phyloP scores from a whole-genome alignment of 2,888 invertebrate genomes.

The Prosapia bicincta region DNA sequence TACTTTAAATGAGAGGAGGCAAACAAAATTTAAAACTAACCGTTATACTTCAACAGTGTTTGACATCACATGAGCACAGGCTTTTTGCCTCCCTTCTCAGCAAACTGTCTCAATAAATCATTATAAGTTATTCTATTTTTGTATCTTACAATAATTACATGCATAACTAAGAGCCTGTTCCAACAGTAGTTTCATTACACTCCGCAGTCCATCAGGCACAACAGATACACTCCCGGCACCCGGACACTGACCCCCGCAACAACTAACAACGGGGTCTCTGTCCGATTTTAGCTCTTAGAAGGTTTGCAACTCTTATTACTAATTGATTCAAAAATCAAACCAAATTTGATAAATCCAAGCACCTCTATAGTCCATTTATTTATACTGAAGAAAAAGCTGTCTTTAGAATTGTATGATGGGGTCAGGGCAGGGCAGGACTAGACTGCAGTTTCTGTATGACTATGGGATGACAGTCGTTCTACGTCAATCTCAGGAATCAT shows the following conservation, averaged over 20 bases:
- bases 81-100: conserved; percentile 26
- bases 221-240: conserved; percentile 18
- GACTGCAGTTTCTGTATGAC: conserved; percentile 93
- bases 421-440: conserved; percentile 48
- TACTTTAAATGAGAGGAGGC: conserved; percentile 30
- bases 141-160: conserved; percentile 39
- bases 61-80: conserved; percentile 28
- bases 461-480: conserved; percentile 87
- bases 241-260: conserved; percentile 35
- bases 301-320: neutral
- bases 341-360: conserved; percentile 2
- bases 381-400: conserved; percentile 9
- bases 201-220: conserved; percentile 9
- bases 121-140: conserved; percentile 29
- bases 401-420: conserved; percentile 7
- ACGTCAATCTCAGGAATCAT: conserved; percentile 90
- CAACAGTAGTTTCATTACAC: neutral
- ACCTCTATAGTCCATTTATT: conserved; percentile 2
- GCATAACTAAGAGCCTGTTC: conserved; percentile 32
- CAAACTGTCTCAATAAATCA: conserved; percentile 26
- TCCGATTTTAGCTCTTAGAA: conserved; percentile 10
- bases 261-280: conserved; percentile 37
- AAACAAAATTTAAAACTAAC: conserved; percentile 19
- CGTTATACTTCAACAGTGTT: conserved; percentile 28
- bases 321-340: conserved; percentile 6